These are phyloP conservation scores for Alloscopus bannaensis DNA, from an alignment of 2,888 invertebrate species.

Conservation along the genomic window DNA sequence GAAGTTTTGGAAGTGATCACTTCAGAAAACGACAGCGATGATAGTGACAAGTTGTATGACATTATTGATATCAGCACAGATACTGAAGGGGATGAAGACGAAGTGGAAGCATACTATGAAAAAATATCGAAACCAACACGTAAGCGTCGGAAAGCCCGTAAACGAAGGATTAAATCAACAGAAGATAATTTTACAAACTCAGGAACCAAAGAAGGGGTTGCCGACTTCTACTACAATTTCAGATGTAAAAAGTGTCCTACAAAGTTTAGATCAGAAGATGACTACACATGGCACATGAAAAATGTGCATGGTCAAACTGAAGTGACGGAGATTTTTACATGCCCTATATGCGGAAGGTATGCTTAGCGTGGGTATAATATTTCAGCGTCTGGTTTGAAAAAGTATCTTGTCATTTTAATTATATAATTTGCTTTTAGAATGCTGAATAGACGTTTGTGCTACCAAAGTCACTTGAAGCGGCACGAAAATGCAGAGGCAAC, in stretches of 20 bases:
- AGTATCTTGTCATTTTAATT: neutral
- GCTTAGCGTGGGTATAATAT: neutral
- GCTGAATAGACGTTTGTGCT: slow-evolving; percentile 27
- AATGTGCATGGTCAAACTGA: slow-evolving; percentile 26
- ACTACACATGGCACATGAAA: slow-evolving; percentile 30
- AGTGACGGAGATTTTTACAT: slow-evolving; percentile 10
- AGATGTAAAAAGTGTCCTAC: slow-evolving; percentile 27
- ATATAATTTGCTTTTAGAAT: slow-evolving; percentile 19
- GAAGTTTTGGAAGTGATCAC: no score
- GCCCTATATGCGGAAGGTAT: slow-evolving; percentile 42
- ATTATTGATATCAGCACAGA: no score
- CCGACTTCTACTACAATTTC: slow-evolving; percentile 18
- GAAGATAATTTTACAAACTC: no score
- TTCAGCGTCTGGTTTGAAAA: neutral
- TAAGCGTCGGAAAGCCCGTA: neutral
- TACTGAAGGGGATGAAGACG: no score
- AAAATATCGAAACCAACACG: neutral
- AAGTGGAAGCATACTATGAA: neutral
- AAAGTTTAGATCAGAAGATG: slow-evolving; percentile 3
- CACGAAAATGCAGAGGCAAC: slow-evolving; percentile 44
- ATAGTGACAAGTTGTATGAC: no score
- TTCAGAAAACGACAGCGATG: neutral
- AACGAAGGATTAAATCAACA: no score
- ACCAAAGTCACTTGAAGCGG: slow-evolving; percentile 30
- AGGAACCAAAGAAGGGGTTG: no score